Base-by-base conservation (phyloP, 2,888 invertebrate species). In the Hirtodrosophila confusa region DNA sequence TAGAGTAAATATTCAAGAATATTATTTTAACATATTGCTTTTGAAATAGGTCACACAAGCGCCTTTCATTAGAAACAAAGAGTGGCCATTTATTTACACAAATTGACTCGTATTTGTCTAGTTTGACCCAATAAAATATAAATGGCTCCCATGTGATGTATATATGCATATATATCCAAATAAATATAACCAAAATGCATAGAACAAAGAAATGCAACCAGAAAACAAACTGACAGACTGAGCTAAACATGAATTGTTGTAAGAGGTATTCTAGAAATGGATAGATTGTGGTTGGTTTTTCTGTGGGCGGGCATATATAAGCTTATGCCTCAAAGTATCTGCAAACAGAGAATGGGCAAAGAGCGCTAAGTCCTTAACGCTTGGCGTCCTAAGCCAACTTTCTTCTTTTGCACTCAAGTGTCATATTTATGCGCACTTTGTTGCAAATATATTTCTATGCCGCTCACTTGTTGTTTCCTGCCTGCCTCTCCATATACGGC, bases 391-490 rank as follows among this genome's bases (percentile, higher is more conserved):
- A 54, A 51, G 55, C 43, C 51, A 65, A 60, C 39, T 70, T 50
- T 49, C 17, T 17, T 17, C 40, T 48, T 57, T 54, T 40, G 10
- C 53, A 44, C 55, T 78, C 62, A 54, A 69, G 69, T 60, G 62
- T 69, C 65, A 58, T 69, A 77, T 77, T 75, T 75, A 77, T 73
- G 75, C 65, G 62, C 51, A 73, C 66, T 73, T 78, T 69, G 78
- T 56, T 57, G 78, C 69, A 69, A 66, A 55, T 50, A 67, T 65
- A 55, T 57, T 61, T 57, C 41, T 58, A 51, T 48, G 54, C 41
- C 36, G 37, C 40, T 8, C 53, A 44, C 44, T 65, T 58, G 51
- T 54, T 62, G 69, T 74, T 53, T 72, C 53, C 49, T 54, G 41
- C 24, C 33, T 43, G 4, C 24, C 35, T 36, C 44, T 8, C 43